Percentiles rank a stretch among this genome's conserved stretches.
These are phyloP conservation scores for Caenorhabditis uteleia DNA, from an alignment of 2,888 invertebrate species.

Conservation along the genomic window DNA sequence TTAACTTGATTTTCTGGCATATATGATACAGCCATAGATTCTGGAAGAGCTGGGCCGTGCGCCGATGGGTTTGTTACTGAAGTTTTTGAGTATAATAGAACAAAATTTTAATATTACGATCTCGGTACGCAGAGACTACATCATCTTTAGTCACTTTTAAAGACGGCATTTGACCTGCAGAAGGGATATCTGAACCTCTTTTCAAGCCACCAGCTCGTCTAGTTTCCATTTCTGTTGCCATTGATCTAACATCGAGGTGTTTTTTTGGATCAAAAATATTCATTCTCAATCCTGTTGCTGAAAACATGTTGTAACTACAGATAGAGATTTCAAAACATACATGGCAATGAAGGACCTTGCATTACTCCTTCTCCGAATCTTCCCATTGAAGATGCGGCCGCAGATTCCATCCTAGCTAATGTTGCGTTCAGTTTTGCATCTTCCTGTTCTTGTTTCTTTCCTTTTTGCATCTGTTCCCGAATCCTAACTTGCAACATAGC, in stretches of 20 bases:
- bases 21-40: slow-evolving; percentile 20
- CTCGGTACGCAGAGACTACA: slow-evolving; percentile 32
- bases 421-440: slow-evolving; percentile 53
- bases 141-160: slow-evolving; percentile 30
- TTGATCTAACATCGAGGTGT: slow-evolving; percentile 39
- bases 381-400: slow-evolving; percentile 56
- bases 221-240: slow-evolving; percentile 50
- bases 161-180: slow-evolving; percentile 20
- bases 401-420: slow-evolving; percentile 60
- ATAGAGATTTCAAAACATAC: slow-evolving; percentile 5
- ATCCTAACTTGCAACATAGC: slow-evolving; percentile 33
- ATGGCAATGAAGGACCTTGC: slow-evolving; percentile 38
- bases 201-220: slow-evolving; percentile 29
- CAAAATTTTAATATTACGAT: slow-evolving; percentile 15
- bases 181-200: no score
- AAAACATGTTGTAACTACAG: background rate
- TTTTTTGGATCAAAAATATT: slow-evolving; percentile 45
- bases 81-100: slow-evolving; percentile 1
- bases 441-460: slow-evolving; percentile 39
- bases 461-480: slow-evolving; percentile 29
- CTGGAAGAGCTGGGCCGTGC: slow-evolving; percentile 33
- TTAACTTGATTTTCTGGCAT: slow-evolving; percentile 30
- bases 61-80: slow-evolving; percentile 34
- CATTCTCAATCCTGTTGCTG: slow-evolving; percentile 38
- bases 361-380: slow-evolving; percentile 34